Evolutionary conservation across 1,140 invertebrate genomes (phyloP).

Genomic region (Monochamus saltuarius): DNA sequence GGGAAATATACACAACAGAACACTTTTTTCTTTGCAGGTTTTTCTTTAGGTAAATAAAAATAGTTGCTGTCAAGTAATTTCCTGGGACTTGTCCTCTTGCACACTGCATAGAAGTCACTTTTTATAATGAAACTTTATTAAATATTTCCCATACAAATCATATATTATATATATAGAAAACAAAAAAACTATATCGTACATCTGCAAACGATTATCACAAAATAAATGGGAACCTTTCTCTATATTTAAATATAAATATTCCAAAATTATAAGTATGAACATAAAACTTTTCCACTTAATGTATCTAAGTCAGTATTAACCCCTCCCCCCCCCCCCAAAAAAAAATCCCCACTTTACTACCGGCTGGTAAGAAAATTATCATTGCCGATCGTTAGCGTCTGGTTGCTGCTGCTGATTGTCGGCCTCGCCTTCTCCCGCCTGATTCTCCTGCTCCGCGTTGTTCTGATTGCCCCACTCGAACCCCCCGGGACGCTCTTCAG

Average conservation of each 20-base stretch:
- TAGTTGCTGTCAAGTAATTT: constrained; percentile 33
- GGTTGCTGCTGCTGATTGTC: constrained; percentile 27
- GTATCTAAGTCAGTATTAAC: too few species aligned
- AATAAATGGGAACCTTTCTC: too few species aligned
- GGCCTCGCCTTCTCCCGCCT: constrained; percentile 23
- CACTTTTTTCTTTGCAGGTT: constrained; percentile 42
- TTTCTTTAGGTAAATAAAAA: constrained; percentile 35
- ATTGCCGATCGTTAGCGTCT: neutral
- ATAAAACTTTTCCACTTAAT: too few species aligned
- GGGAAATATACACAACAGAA: constrained; percentile 29
- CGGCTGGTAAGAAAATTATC: too few species aligned
- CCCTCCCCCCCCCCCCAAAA: too few species aligned
- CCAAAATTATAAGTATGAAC: too few species aligned
- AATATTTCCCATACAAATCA: neutral
- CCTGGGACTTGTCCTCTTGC: too few species aligned
- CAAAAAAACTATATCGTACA: too few species aligned
- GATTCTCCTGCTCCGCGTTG: constrained; percentile 15
- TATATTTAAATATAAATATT: too few species aligned
- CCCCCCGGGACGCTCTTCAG: constrained; percentile 85
- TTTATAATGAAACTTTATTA: neutral
- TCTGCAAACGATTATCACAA: too few species aligned
- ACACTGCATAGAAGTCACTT: neutral
- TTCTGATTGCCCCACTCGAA: constrained; percentile 77
- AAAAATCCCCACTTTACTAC: too few species aligned
- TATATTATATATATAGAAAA: neutral